These are phyloP conservation scores for Sclerodermus sp. DNA, from an alignment of 2,888 invertebrate genomes.

Conservation along the genomic window DNA sequence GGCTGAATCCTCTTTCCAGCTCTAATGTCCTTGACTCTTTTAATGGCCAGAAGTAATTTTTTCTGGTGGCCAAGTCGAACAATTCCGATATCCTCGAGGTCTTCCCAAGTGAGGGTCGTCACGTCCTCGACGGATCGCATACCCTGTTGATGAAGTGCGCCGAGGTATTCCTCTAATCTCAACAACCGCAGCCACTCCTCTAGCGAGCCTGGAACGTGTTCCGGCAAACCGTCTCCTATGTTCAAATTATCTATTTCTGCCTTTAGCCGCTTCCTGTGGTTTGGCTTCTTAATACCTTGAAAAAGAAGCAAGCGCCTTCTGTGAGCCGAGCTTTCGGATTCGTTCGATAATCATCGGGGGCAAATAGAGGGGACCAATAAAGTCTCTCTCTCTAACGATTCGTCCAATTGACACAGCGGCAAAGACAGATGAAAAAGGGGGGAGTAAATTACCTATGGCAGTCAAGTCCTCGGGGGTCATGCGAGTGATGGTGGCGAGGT, in stretches of 20 bases:
- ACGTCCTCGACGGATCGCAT: slow-evolving; percentile 93
- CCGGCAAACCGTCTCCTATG: slow-evolving; percentile 92
- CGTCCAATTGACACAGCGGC: too few relatives aligned
- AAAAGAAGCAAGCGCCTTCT: too few relatives aligned
- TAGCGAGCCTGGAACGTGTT: slow-evolving; percentile 89
- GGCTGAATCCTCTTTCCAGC: slow-evolving; percentile 73
- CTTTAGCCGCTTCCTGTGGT: slow-evolving; percentile 93
- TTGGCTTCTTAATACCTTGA: slow-evolving; percentile 86
- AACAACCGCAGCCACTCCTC: slow-evolving; percentile 93
- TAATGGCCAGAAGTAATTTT: slow-evolving; percentile 95
- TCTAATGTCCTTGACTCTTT: slow-evolving; percentile 90
- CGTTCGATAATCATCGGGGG: too few relatives aligned
- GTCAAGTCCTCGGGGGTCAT: slow-evolving; percentile 97
- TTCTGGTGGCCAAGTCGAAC: slow-evolving; percentile 96
- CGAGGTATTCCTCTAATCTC: slow-evolving; percentile 89
- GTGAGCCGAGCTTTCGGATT: too few relatives aligned
- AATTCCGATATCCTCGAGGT: slow-evolving; percentile 96
- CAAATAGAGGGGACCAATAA: too few relatives aligned
- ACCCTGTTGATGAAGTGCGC: slow-evolving; percentile 87
- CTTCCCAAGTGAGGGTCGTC: slow-evolving; percentile 96
- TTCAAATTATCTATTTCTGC: slow-evolving; percentile 93
- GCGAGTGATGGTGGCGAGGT: slow-evolving; percentile 95
- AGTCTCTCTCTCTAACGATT: too few relatives aligned
- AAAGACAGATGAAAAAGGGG: too few relatives aligned
- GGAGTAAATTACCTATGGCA: slow-evolving; percentile 65